phyloP scores from a whole-genome alignment of 2,888 invertebrate genomes.

The Pachymerium ferrugineum region DNA sequence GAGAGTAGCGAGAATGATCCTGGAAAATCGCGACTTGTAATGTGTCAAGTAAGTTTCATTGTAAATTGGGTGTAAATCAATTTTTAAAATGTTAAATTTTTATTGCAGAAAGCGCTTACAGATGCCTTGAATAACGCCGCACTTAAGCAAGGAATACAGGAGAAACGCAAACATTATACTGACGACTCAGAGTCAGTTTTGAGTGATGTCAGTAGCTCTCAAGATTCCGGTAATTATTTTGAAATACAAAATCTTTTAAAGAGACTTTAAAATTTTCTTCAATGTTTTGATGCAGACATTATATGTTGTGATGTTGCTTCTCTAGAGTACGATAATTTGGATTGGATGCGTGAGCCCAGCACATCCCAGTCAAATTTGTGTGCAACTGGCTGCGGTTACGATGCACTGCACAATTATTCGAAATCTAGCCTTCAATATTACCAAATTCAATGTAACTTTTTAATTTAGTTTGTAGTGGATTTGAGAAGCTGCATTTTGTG shows the following conservation, averaged over 20 bases:
- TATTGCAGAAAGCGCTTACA: constrained; percentile 28
- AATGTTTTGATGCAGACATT: too few species aligned
- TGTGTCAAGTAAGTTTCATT: constrained; percentile 29
- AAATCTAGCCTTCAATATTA: neutral
- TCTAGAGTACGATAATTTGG: too few species aligned
- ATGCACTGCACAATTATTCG: neutral
- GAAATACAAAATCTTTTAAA: too few species aligned
- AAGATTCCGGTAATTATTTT: constrained; percentile 32
- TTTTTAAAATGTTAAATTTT: too few species aligned
- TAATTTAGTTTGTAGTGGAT: too few species aligned
- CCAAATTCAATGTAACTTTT: too few species aligned
- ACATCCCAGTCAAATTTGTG: neutral
- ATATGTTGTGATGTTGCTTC: too few species aligned
- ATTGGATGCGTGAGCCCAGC: constrained; percentile 28
- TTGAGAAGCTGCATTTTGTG: too few species aligned
- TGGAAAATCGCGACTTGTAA: constrained; percentile 25
- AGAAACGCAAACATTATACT: neutral
- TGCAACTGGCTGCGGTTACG: too few species aligned
- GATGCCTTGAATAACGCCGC: constrained; percentile 29
- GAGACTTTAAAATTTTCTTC: too few species aligned
- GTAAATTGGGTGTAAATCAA: neutral
- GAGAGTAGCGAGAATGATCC: constrained; percentile 23
- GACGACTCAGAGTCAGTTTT: constrained; percentile 29
- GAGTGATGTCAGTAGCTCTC: constrained; percentile 23
- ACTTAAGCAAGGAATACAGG: too few species aligned